These are phyloP conservation scores for Desoria tigrina DNA, from an alignment of 2,888 invertebrate genomes.

Conservation along the genomic window DNA sequence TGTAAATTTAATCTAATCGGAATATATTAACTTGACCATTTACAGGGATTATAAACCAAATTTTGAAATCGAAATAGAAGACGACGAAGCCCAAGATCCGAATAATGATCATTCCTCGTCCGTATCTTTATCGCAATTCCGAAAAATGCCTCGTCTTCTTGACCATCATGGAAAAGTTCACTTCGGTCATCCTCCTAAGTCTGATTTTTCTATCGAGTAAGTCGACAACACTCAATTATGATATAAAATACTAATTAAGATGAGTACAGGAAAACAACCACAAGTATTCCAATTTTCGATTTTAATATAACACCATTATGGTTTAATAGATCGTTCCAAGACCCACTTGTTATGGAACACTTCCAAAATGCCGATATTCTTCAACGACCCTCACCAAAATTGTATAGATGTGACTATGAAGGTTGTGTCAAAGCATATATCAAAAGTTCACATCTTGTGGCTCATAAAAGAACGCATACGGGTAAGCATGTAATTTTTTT, in stretches of 20 bases:
- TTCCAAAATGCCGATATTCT: not conserved
- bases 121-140: not conserved
- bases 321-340: not conserved
- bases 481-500: not conserved
- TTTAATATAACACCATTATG: no score
- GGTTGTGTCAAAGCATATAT: constrained; percentile 17
- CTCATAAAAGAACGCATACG: constrained; percentile 18
- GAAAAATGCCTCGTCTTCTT: constrained; percentile 17
- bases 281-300: not conserved
- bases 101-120: not conserved
- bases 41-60: not conserved
- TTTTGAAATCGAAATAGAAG: not conserved
- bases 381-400: constrained; percentile 12
- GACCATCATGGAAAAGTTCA: constrained; percentile 16
- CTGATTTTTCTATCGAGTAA: constrained; percentile 7
- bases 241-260: no score
- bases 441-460: constrained; percentile 21
- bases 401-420: constrained; percentile 18
- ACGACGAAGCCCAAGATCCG: constrained; percentile 1
- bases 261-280: not conserved
- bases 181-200: not conserved
- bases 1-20: not conserved
- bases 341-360: not conserved
- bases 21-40: not conserved
- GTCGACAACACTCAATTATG: not conserved